Evolutionary conservation across 1,140 invertebrate species (phyloP), one percentile per base, ranked within the genome.

Genomic region (Triops longicaudatus): DNA sequence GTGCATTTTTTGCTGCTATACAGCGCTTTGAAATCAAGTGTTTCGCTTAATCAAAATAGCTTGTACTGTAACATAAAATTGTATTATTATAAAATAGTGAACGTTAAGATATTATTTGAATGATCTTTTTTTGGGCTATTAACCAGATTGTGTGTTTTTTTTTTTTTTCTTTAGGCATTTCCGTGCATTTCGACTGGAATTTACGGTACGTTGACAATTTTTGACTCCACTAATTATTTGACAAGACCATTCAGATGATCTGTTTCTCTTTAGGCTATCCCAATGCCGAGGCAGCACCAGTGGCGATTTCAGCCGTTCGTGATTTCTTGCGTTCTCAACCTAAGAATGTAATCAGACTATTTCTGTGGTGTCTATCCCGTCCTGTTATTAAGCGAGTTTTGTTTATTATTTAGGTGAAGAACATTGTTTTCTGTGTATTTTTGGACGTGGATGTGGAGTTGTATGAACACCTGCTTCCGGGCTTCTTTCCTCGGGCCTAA

Each of bases 151-250:
- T n/a, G n/a, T n/a, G n/a, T n/a, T n/a, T n/a, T n/a, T n/a, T n/a
- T n/a, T n/a, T n/a, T n/a, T n/a, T 78, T 77, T 76, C 77, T 80
- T 81, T 81, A 85, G 79, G 87, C 93, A 44, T 94, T 96, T 83
- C 93, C 93, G 26, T 95, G 93, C 79, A 93, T 95, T 81, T 93
- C 92, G 0, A 95, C 93, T 74, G 93, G 93, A 14, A 87, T 94
- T 78, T 95, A 86, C 83, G 86, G 84, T 85, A 80, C n/a, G 80
- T 80, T 81, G 37, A 14, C 42, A 73, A 22, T n/a, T 77, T 26
- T 50, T 5, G 42, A 43, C 26, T 74, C 26, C 7, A n/a, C 1
- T 41, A 27, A 72, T 75, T 82, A 83, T 12, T 74, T 91, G 88
- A 87, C 7, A 76, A 76, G 14, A 77, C 12, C 22, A 28, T 77